Evolutionary conservation across 1,140 invertebrate genomes (phyloP), one percentile per base, ranked within the genome.

Genomic region (Battus philenor): DNA sequence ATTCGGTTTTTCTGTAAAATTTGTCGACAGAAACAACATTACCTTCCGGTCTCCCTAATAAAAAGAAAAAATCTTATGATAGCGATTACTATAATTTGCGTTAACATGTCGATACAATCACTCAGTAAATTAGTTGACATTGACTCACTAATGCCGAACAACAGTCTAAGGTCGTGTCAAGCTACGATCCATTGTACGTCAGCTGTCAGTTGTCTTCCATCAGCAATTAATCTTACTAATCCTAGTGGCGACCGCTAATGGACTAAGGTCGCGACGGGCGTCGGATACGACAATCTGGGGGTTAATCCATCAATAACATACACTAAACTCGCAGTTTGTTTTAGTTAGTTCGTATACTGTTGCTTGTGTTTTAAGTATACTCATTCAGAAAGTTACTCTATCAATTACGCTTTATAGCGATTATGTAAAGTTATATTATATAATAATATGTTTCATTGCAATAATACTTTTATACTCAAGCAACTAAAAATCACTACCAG

Each of bases 161-260:
- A 18, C 38, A 34, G 27, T 44, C 44, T 39, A 15, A 34, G 29
- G 47, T 59, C 48, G 51, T 53, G 48, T 41, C 53, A 26, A 44
- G 49, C 36, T 55, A 49, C 54, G 26, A 38, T 60, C 54, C 44
- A 13, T 26, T 47, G 60, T 59, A 56, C 58, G 44, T 59, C 48
- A 54, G 53, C 60, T 63, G 53, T 63, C 60, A 32, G 34, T 47
- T 29, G 36, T 48, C 54, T 32, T 10, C 39, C 33, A 33, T 44
- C 41, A 36, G 48, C 43, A 45, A 61, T 61, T 65, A 58, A 65
- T 65, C 61, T 61, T 38, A 20, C 58, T 65, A 65, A 61, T 65
- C 49, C 58, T 39, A 49, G 48, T 51, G 53, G 51, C 48, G 43
- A 45, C 43, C 41, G 45, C 44, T 60, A 65, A 58, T 60, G 50